These are phyloP conservation scores for Microctenopoma lineatum DNA, from an alignment of 2,797 vertebrate species.

Conservation along the genomic window DNA sequence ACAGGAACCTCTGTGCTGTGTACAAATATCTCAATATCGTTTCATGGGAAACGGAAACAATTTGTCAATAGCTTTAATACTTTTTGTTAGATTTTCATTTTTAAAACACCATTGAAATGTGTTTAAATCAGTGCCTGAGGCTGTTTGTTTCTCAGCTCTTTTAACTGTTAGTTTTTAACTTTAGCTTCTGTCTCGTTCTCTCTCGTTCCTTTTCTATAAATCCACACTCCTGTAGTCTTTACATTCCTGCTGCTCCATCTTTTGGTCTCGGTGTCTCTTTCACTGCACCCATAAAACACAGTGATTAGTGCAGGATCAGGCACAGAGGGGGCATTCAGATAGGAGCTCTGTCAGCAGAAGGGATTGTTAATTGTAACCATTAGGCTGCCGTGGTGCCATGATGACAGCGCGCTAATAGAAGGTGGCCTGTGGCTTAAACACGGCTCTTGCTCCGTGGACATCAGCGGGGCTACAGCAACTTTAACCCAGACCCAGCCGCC, in stretches of 20 bases:
- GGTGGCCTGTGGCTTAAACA: constrained; percentile 69
- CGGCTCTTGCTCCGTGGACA: constrained; percentile 62
- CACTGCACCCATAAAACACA: constrained; percentile 67
- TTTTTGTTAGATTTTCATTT: not conserved
- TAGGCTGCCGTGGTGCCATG: constrained; percentile 67
- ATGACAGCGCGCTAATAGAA: constrained; percentile 66
- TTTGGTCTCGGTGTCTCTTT: constrained; percentile 36
- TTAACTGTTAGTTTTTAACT: constrained; percentile 25
- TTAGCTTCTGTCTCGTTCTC: constrained; percentile 5
- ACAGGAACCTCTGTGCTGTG: not conserved
- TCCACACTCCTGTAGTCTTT: constrained; percentile 32
- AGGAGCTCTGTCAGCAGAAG: constrained; percentile 70
- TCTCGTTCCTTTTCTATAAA: not conserved
- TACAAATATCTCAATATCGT: constrained; percentile 1
- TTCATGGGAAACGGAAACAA: not conserved
- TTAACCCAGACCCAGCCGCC: constrained; percentile 50
- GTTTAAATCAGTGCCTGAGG: no score
- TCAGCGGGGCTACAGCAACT: constrained; percentile 36
- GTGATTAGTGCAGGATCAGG: constrained; percentile 73
- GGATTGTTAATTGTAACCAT: constrained; percentile 82
- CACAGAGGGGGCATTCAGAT: constrained; percentile 58
- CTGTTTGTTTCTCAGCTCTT: constrained; percentile 4
- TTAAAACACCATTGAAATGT: not conserved
- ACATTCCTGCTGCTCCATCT: constrained; percentile 20
- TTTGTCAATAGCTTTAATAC: not conserved